Conservation (phyloP, 2,888 invertebrate genomes). For the Monoplex corrugatus region DNA sequence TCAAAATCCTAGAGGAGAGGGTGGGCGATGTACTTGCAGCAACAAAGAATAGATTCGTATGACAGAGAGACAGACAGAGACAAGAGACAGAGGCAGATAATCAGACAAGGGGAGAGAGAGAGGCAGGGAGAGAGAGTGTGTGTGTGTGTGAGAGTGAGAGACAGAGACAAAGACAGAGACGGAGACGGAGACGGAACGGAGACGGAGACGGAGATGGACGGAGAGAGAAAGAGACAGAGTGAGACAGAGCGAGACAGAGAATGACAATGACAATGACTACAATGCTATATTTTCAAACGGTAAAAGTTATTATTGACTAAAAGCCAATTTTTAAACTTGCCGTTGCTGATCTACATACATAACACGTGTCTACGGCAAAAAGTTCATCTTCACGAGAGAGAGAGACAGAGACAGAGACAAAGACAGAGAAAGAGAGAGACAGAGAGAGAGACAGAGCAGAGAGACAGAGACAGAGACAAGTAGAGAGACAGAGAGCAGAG, state of each 20-base stretch:
- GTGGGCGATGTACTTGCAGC: no score
- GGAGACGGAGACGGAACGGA: background rate
- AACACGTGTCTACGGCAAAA: no score
- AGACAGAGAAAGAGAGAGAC: background rate
- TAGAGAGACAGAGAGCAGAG: background rate
- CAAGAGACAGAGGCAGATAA: background rate
- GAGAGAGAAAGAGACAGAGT: background rate
- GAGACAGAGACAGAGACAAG: background rate
- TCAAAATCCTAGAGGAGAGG: no score
- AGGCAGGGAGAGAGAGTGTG: slow-evolving; percentile 1
- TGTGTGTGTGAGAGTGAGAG: background rate
- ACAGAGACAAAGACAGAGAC: background rate
- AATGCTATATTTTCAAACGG: no score
- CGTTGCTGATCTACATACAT: no score
- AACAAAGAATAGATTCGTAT: no score
- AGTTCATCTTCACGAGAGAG: no score
- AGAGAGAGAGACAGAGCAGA: background rate
- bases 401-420: background rate
- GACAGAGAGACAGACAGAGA: background rate
- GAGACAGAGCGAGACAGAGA: background rate
- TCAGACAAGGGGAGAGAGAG: background rate
- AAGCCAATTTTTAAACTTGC: no score
- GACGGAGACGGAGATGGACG: background rate
- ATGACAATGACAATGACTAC: no score
- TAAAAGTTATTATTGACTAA: no score